These are phyloP conservation scores for Polypterus bichir DNA, from an alignment of 2,113 vertebrate species.

Conservation along the genomic window DNA sequence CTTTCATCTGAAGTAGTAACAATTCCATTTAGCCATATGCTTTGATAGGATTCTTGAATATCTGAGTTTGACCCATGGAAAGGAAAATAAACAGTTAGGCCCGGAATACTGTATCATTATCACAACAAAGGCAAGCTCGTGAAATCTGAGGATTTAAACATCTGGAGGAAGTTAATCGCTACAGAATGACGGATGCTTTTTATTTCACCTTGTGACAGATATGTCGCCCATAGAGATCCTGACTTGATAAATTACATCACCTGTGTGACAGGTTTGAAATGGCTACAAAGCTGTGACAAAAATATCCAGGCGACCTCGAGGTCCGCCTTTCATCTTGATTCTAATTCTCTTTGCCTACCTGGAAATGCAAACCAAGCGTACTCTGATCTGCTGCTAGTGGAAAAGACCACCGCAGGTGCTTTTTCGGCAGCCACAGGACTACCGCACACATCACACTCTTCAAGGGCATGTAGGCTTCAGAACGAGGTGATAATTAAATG, in stretches of 20 bases:
- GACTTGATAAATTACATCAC: constrained; percentile 77
- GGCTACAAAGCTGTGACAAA: constrained; percentile 46
- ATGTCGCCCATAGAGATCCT: constrained; percentile 60
- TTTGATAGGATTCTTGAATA: constrained; percentile 70
- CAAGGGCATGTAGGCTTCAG: no score
- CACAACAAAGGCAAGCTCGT: constrained; percentile 77
- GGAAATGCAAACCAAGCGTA: background rate
- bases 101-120: constrained; percentile 80
- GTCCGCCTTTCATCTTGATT: background rate
- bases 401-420: background rate
- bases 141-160: constrained; percentile 76
- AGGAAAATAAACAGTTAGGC: constrained; percentile 73
- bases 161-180: constrained; percentile 82
- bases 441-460: no score
- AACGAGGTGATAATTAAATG: no score
- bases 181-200: constrained; percentile 79
- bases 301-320: constrained; percentile 2
- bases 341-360: background rate
- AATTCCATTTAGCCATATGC: constrained; percentile 59
- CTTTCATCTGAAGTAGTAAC: constrained; percentile 69
- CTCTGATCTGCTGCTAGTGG: background rate
- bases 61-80: constrained; percentile 64
- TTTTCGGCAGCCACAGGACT: background rate
- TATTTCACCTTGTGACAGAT: constrained; percentile 71
- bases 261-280: constrained; percentile 40